Conservation (phyloP, 2,888 invertebrate genomes). For the Notodonta ziczac region DNA sequence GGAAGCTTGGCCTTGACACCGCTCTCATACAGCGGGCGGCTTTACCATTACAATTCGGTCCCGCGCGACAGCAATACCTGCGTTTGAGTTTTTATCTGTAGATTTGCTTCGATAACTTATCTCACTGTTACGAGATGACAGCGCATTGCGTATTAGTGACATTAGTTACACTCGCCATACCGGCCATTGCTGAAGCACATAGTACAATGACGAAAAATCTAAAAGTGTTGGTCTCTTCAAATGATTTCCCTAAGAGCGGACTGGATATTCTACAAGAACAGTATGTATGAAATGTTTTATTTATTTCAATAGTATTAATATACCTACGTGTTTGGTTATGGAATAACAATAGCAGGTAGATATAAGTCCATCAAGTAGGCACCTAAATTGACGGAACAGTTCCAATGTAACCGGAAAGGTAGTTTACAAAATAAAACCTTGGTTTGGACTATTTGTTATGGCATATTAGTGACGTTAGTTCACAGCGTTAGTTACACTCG, state of each 20-base stretch:
- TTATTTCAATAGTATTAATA: too few species aligned
- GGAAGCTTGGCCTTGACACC: constrained; percentile 32
- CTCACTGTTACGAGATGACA: constrained; percentile 36
- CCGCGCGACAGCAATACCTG: constrained; percentile 26
- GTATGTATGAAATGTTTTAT: constrained; percentile 72
- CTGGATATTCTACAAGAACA: constrained; percentile 86
- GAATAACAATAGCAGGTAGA: too few species aligned
- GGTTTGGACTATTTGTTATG: too few species aligned
- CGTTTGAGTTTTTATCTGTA: constrained; percentile 20
- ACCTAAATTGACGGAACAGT: too few species aligned
- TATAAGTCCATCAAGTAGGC: too few species aligned
- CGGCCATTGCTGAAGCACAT: constrained; percentile 35
- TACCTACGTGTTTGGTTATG: too few species aligned
- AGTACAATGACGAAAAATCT: constrained; percentile 70
- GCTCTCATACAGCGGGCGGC: constrained; percentile 11
- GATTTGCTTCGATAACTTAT: constrained; percentile 31
- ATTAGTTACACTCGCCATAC: constrained; percentile 44
- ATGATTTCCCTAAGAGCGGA: constrained; percentile 87
- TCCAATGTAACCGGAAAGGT: too few species aligned
- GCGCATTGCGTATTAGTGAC: constrained; percentile 29
- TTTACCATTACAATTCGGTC: constrained; percentile 22
- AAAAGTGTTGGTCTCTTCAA: constrained; percentile 89
- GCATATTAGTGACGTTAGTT: too few species aligned
- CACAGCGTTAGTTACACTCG: constrained; percentile 39
- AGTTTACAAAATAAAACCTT: too few species aligned